These are phyloP conservation scores for Drepanosiphum platanoidis DNA, from an alignment of 2,888 invertebrate genomes.

Conservation along the genomic window DNA sequence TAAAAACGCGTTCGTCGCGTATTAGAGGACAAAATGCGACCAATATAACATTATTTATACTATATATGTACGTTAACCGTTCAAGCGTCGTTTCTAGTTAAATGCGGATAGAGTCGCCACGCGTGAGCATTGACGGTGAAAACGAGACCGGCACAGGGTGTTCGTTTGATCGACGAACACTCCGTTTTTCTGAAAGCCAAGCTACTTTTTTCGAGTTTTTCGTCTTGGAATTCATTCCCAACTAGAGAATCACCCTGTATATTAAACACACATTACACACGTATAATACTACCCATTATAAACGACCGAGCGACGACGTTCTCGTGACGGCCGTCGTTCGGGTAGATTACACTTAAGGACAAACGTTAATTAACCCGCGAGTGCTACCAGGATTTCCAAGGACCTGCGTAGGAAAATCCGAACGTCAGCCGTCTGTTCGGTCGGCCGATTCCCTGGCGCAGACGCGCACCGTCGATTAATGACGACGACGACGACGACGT, in stretches of 20 bases:
- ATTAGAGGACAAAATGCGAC: no score
- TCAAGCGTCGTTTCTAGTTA: slow-evolving; percentile 5
- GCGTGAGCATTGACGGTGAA: no score
- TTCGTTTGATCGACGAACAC: no score
- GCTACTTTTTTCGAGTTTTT: no score
- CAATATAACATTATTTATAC: background rate
- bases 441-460: background rate
- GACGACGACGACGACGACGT: background rate
- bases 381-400: background rate
- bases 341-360: background rate
- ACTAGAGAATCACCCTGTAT: no score
- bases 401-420: background rate
- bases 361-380: background rate
- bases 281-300: background rate
- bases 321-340: background rate
- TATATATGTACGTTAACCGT: background rate
- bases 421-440: background rate
- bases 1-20: no score
- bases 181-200: no score
- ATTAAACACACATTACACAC: background rate
- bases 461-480: no score
- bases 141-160: no score
- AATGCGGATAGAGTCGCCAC: no score
- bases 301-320: background rate
- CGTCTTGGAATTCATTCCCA: no score